Evolutionary conservation across 1,140 invertebrate genomes (phyloP).

Genomic region (Pectinophora gossypiella): DNA sequence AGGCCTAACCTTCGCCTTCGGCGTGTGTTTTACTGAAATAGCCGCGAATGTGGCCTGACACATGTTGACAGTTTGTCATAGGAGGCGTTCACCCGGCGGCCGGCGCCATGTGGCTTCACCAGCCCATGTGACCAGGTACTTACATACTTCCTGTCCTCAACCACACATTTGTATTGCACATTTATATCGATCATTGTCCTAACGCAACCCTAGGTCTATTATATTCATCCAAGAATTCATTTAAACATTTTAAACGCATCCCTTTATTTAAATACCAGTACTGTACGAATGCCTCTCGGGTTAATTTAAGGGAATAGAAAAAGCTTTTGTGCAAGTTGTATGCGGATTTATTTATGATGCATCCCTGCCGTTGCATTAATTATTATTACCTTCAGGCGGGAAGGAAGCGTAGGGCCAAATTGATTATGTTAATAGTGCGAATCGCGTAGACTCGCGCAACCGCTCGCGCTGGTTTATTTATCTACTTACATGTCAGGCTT

Average conservation of each 20-base stretch:
- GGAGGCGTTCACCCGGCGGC: constrained; percentile 37
- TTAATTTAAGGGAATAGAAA: constrained; percentile 20
- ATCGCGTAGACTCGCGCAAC: constrained; percentile 25
- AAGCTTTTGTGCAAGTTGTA: not conserved
- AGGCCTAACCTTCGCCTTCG: constrained; percentile 26
- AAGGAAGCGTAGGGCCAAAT: constrained; percentile 32
- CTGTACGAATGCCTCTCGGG: not conserved
- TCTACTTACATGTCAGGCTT: constrained; percentile 38
- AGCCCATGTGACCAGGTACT: constrained; percentile 46
- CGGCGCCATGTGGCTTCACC: constrained; percentile 40
- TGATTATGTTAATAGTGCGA: constrained; percentile 48
- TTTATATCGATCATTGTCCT: constrained; percentile 35
- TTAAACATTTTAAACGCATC: too few relatives aligned
- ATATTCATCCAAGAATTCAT: too few relatives aligned
- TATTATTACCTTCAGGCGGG: constrained; percentile 23
- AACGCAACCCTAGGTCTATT: too few relatives aligned
- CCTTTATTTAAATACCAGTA: not conserved
- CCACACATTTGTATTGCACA: constrained; percentile 42
- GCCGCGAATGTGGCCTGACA: constrained; percentile 25
- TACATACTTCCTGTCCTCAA: constrained; percentile 39
- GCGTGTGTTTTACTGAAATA: constrained; percentile 15
- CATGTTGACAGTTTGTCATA: constrained; percentile 39
- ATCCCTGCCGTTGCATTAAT: constrained; percentile 22
- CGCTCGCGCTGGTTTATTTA: constrained; percentile 41
- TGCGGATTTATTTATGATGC: not conserved